These are phyloP conservation scores for Synanthedon andrenaeformis DNA, from an alignment of 2,888 invertebrate genomes.

Conservation along the genomic window DNA sequence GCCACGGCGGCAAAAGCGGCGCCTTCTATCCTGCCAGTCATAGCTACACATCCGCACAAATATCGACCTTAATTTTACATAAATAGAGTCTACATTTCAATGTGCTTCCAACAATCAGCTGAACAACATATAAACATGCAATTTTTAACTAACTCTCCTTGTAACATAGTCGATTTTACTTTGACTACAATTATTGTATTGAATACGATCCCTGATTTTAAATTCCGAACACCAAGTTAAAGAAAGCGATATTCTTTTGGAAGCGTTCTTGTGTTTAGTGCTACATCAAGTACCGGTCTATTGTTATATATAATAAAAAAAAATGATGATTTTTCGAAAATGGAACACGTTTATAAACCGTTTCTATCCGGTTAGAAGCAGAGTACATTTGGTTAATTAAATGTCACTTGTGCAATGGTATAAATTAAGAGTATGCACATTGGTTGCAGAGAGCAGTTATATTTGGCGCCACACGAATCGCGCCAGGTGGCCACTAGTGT, in stretches of 20 bases:
- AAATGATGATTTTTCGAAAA: neutral
- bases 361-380: neutral
- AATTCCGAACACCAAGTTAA: conserved; percentile 58
- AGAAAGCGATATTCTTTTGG: conserved; percentile 61
- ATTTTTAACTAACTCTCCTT: conserved; percentile 21
- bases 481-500: conserved; percentile 35
- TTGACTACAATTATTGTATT: conserved; percentile 16
- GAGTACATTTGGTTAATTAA: neutral
- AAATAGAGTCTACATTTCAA: conserved; percentile 14
- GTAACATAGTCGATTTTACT: conserved; percentile 14
- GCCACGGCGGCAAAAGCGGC: conserved; percentile 62
- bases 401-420: conserved; percentile 1
- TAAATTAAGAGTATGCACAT: conserved; percentile 1
- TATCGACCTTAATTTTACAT: conserved; percentile 12
- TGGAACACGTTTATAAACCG: neutral
- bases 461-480: conserved; percentile 33
- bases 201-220: conserved; percentile 57
- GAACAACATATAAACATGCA: conserved; percentile 17
- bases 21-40: conserved; percentile 61
- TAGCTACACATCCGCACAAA: conserved; percentile 16
- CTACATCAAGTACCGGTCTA: conserved; percentile 8
- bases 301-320: neutral
- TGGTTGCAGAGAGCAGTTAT: conserved; percentile 18
- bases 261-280: conserved; percentile 37
- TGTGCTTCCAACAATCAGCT: conserved; percentile 21